phyloP scores from a whole-genome alignment of 2,113 vertebrate species.

The Hypomesus transpacificus region DNA sequence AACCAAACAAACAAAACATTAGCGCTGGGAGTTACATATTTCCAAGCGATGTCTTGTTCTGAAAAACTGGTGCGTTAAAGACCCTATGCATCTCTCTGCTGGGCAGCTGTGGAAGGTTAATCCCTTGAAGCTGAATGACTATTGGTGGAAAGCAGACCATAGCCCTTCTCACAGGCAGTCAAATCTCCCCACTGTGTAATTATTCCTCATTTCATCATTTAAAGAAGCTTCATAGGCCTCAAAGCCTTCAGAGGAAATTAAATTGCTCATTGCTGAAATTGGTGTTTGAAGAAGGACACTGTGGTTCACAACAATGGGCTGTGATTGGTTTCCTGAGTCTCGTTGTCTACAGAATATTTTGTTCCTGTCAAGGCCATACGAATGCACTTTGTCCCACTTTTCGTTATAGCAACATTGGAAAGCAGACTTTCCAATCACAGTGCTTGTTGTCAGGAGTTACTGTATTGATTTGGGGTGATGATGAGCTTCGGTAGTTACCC shows the following conservation, averaged over 20 bases:
- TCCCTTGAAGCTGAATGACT: neutral
- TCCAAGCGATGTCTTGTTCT: too few species aligned
- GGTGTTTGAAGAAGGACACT: too few species aligned
- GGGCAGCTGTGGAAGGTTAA: constrained; percentile 5
- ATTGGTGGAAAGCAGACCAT: neutral
- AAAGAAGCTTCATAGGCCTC: constrained; percentile 31
- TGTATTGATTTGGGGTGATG: constrained; percentile 2
- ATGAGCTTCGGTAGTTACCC: neutral
- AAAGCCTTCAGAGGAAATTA: constrained; percentile 27
- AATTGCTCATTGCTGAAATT: too few species aligned
- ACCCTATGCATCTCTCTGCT: neutral
- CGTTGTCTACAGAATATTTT: too few species aligned
- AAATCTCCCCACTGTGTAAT: constrained; percentile 40
- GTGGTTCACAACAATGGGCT: too few species aligned
- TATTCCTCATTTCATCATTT: constrained; percentile 36
- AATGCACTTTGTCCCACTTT: too few species aligned
- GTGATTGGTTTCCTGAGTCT: too few species aligned
- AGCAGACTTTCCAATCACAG: neutral
- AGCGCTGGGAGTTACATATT: too few species aligned
- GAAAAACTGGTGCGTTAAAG: neutral
- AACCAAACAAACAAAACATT: too few species aligned
- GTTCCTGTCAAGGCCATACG: too few species aligned
- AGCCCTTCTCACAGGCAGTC: constrained; percentile 10
- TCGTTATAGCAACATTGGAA: constrained; percentile 34
- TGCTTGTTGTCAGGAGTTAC: constrained; percentile 25